Base-by-base conservation (phyloP, 2,113 vertebrate species). In the Menura novaehollandiae region DNA sequence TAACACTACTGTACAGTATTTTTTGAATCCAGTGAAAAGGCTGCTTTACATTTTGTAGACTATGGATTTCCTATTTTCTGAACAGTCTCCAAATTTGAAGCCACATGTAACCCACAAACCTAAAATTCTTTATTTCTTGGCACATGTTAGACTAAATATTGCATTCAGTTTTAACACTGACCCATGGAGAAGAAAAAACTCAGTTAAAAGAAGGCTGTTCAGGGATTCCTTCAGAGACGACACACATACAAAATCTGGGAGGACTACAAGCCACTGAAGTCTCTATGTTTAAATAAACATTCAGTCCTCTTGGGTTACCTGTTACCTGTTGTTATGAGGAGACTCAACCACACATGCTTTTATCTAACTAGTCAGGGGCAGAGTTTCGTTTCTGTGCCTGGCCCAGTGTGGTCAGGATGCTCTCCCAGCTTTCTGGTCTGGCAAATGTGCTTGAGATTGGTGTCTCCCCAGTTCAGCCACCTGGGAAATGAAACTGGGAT, bases 401-500 rank as follows among this genome's bases (percentile, higher is more conserved):
- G 39, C 24, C 19, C 7, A 1, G 32, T 19, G 55, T 14, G 18
- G 28, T 71, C 60, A 46, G 46, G 23, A 32, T 19, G 14, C 15
- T 79, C 18, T 55, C 56, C 32, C 22, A 28, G 9, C 6, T 71
- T 74, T 85, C 75, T 68, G 30, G 11, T 43, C 43, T 60, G 47
- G 10, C 58, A 79, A 18, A 52, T 0, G 0, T 43, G 26, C 43
- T 43, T n/a, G 66, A 58, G 22, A 21, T 24, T 10, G 1, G 10
- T 46, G 44, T 43, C 28, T 20, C 20, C 12, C 2, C 7, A 35
- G 6, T 51, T 75, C 49, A 76, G 24, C 11, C n/a, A 49, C 13
- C 6, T 1, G 1, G 18, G 23, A 60, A 59, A 86, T 5, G 3
- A 64, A 91, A 64, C 6, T 2, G 5, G 19, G 3, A 53, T 62